Evolutionary conservation across 2,888 invertebrate species (phyloP).

Genomic region (Dasypogon diadema): DNA sequence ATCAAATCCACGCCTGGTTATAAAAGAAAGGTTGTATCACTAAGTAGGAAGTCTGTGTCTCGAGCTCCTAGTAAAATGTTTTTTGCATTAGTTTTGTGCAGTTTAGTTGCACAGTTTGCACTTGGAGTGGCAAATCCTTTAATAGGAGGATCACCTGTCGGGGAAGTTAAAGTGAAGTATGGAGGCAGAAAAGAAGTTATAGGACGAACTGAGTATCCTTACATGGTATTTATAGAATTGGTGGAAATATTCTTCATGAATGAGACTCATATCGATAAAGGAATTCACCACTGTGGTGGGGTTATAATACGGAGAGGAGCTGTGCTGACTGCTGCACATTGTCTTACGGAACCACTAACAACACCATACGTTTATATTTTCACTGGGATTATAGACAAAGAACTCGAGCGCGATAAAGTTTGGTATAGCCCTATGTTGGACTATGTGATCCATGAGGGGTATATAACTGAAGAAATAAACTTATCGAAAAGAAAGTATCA

Average conservation of each 20-base stretch:
- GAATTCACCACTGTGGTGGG: not conserved
- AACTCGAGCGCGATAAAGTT: not conserved
- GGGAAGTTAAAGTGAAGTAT: not conserved
- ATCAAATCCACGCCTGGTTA: no score
- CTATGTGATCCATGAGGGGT: not conserved
- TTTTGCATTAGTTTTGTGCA: not conserved
- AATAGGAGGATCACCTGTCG: not conserved
- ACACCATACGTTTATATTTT: not conserved
- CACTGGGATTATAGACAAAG: not conserved
- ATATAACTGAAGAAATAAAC: not conserved
- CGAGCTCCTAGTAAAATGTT: not conserved
- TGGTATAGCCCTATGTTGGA: not conserved
- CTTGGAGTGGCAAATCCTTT: not conserved
- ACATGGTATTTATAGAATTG: not conserved
- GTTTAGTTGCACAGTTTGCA: not conserved
- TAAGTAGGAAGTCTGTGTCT: no score
- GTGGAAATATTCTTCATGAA: not conserved
- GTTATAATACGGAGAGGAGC: not conserved
- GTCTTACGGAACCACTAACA: not conserved
- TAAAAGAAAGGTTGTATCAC: no score
- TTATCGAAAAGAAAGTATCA: not conserved
- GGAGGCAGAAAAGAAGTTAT: not conserved
- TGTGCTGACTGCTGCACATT: constrained; percentile 12
- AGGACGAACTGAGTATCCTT: not conserved
- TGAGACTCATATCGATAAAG: no score